A percentile compares a stretch with the other conserved stretches of the same genome.
phyloP scores from a whole-genome alignment of 2,888 invertebrate genomes.

The Carpatolechia fugitivella region DNA sequence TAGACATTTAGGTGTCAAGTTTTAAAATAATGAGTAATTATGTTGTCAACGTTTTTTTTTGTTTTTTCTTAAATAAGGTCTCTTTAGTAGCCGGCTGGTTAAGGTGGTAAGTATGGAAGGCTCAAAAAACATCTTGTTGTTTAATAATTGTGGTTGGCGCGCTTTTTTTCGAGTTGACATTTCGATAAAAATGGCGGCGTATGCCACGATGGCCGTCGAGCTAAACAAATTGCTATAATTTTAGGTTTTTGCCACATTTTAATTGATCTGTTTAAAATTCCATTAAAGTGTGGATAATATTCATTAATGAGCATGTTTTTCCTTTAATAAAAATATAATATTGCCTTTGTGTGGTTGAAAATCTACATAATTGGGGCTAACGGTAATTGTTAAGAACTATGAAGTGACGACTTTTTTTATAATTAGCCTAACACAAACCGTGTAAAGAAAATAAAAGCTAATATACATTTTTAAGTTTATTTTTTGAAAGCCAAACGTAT shows the following conservation, averaged over 20 bases:
- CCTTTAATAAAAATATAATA: not conserved
- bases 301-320: not conserved
- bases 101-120: constrained; percentile 16
- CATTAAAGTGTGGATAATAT: constrained; percentile 7
- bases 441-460: not conserved
- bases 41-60: constrained; percentile 40
- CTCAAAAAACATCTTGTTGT: constrained; percentile 22
- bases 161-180: constrained; percentile 7
- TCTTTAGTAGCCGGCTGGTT: constrained; percentile 28
- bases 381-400: not conserved
- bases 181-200: constrained; percentile 4
- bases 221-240: constrained; percentile 6
- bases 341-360: not conserved
- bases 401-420: not conserved
- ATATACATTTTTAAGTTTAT: too few relatives aligned
- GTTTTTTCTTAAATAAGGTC: constrained; percentile 24
- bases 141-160: constrained; percentile 11
- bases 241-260: not conserved
- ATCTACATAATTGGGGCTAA: not conserved
- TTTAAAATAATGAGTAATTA: constrained; percentile 39
- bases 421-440: not conserved
- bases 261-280: constrained; percentile 6
- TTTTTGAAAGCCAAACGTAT: too few relatives aligned
- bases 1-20: constrained; percentile 19
- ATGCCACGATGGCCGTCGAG: not conserved